Conservation (phyloP, 2,888 invertebrate species). For the Cephus pygmeus region DNA sequence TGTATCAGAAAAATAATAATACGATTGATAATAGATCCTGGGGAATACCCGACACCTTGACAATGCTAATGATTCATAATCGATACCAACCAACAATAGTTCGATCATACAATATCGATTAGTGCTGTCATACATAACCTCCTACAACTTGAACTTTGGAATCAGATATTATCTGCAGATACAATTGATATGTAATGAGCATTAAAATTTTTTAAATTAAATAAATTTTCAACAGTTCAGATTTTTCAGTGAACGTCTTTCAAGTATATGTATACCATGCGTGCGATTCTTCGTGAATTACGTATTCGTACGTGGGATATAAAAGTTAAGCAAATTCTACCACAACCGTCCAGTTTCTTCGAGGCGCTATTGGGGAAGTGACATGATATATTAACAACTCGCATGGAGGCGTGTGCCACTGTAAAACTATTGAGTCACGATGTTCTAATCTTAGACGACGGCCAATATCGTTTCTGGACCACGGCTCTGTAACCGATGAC, state of each 20-base stretch:
- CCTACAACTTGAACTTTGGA: not conserved
- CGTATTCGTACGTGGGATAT: not conserved
- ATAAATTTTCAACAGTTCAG: not conserved
- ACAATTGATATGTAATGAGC: not conserved
- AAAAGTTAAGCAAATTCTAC: not conserved
- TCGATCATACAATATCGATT: not conserved
- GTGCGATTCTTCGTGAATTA: not conserved
- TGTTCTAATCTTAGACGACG: slow-evolving; percentile 20
- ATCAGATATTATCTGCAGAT: not conserved
- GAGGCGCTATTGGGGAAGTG: not conserved
- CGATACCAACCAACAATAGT: not conserved
- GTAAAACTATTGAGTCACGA: slow-evolving; percentile 28
- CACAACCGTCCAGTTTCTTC: not conserved
- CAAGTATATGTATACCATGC: not conserved
- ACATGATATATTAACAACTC: not conserved
- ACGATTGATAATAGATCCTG: not conserved
- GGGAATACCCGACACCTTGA: not conserved
- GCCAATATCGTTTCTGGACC: not conserved
- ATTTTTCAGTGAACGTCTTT: not conserved
- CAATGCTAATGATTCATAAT: not conserved
- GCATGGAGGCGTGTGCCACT: slow-evolving; percentile 14
- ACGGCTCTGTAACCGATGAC: not conserved
- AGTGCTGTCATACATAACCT: not conserved
- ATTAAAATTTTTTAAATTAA: no score
- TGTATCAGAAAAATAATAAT: not conserved